These are phyloP conservation scores for Cryptus viduatorius DNA, from an alignment of 2,888 invertebrate genomes.

Conservation along the genomic window DNA sequence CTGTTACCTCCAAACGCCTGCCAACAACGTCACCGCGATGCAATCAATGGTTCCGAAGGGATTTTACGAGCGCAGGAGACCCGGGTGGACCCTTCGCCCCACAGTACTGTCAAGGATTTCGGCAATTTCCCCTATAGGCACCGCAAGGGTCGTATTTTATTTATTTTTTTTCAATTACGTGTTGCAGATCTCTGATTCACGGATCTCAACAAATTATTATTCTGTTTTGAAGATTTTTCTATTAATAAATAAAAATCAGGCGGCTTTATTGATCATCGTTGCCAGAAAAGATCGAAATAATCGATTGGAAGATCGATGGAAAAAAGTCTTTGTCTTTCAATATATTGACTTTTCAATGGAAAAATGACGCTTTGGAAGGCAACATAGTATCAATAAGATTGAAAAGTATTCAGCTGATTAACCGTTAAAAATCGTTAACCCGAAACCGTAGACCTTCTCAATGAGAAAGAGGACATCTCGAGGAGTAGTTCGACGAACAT, in stretches of 20 bases:
- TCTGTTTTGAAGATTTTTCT: no score
- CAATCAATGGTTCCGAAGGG: constrained; percentile 17
- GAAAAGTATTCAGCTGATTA: not conserved
- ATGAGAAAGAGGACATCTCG: not conserved
- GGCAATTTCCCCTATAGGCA: not conserved
- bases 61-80: constrained; percentile 14
- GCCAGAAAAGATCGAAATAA: not conserved
- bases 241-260: no score
- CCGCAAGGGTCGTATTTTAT: not conserved
- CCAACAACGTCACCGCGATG: constrained; percentile 15
- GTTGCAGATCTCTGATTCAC: no score
- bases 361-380: not conserved
- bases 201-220: no score
- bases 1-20: constrained; percentile 2
- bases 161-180: not conserved
- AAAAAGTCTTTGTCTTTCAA: no score
- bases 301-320: not conserved
- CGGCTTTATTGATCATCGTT: not conserved
- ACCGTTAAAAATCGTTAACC: constrained; percentile 5
- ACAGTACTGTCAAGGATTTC: not conserved
- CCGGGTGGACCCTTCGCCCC: not conserved
- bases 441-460: not conserved
- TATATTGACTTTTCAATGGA: not conserved
- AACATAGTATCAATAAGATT: not conserved
- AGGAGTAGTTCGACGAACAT: not conserved